These are phyloP conservation scores for Pterocles gutturalis DNA, from an alignment of 2,113 vertebrate genomes.

Conservation along the genomic window DNA sequence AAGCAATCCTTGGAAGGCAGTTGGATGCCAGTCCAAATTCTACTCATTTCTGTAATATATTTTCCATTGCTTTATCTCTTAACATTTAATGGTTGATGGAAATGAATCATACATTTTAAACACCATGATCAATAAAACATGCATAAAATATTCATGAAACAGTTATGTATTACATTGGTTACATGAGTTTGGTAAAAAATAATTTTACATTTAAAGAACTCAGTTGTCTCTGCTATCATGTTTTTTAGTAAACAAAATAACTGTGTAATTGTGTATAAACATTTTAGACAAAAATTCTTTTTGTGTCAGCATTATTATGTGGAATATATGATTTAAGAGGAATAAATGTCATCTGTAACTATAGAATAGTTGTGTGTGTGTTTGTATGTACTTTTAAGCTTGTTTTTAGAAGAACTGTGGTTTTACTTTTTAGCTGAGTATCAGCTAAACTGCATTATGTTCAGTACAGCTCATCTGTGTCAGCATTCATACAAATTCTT, in stretches of 20 bases:
- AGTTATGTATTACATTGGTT: background rate
- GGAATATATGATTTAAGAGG: background rate
- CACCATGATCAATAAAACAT: background rate
- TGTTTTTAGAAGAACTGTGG: background rate
- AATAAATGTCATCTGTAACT: background rate
- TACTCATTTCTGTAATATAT: background rate
- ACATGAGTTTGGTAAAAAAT: background rate
- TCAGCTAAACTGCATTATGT: background rate
- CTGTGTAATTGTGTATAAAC: background rate
- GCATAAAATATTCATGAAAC: background rate
- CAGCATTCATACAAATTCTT: background rate
- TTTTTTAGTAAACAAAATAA: background rate
- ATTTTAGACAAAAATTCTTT: background rate
- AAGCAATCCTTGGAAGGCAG: background rate
- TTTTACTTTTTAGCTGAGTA: background rate
- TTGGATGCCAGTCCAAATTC: background rate
- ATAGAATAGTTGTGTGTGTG: background rate
- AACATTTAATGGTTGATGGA: background rate
- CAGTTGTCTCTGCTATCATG: fast-evolving
- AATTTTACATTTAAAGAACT: background rate
- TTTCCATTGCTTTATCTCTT: background rate
- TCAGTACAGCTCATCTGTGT: background rate
- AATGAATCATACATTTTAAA: background rate
- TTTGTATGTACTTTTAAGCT: background rate
- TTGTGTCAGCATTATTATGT: background rate